Conservation (phyloP, 2,797 vertebrate species). For the Ptychobarbus kaznakovi region DNA sequence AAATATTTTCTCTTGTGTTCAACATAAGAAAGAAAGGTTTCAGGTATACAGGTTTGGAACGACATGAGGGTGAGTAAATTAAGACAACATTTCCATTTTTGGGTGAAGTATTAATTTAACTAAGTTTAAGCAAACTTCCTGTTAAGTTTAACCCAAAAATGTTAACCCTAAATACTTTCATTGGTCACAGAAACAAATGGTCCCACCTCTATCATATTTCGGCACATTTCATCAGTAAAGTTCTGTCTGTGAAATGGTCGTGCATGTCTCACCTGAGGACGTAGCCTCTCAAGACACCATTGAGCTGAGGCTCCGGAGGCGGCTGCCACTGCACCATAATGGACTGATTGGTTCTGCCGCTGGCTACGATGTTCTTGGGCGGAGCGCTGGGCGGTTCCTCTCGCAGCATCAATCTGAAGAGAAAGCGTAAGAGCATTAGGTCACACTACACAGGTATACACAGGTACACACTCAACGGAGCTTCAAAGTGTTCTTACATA, state of each 20-base stretch:
- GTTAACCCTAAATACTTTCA: not conserved
- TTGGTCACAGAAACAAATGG: not conserved
- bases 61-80: too few species aligned
- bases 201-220: not conserved
- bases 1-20: too few species aligned
- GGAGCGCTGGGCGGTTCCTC: conserved; percentile 94
- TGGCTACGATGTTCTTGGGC: conserved; percentile 94
- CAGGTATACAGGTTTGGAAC: too few species aligned
- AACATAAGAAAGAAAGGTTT: too few species aligned
- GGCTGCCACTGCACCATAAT: conserved; percentile 99
- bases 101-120: not conserved
- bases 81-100: too few species aligned
- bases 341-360: conserved; percentile 95
- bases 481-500: conserved; percentile 34
- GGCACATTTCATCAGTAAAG: conserved; percentile 17
- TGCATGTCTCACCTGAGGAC: conserved; percentile 84
- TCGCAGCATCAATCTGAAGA: conserved; percentile 87
- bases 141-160: not conserved
- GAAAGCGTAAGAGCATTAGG: not conserved
- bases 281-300: conserved; percentile 91
- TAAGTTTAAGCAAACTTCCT: not conserved
- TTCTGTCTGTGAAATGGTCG: not conserved
- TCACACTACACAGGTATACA: too few species aligned
- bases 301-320: conserved; percentile 92
- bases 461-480: not conserved